A percentile compares a stretch with the other conserved stretches of the same genome.
Evolutionary conservation across 2,888 invertebrate genomes (phyloP).

Genomic region (Pimpla rufipes): DNA sequence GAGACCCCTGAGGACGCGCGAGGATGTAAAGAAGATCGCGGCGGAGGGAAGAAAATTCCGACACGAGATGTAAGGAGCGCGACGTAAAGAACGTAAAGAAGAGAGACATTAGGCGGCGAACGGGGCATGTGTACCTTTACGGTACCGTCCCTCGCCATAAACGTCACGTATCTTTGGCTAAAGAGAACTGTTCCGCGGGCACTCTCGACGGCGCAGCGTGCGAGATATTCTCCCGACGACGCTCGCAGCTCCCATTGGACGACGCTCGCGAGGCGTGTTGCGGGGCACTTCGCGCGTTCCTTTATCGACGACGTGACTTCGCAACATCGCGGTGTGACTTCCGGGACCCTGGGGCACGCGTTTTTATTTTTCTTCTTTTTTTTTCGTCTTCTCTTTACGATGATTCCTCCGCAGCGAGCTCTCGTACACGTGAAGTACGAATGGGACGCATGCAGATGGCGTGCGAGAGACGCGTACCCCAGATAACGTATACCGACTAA

Average conservation of each 20-base stretch:
- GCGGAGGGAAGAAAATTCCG: slow-evolving; percentile 63
- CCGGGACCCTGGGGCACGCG: slow-evolving; percentile 68
- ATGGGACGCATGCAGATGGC: slow-evolving; percentile 19
- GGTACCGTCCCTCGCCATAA: slow-evolving; percentile 79
- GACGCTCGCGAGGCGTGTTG: slow-evolving; percentile 60
- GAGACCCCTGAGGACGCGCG: slow-evolving; percentile 31
- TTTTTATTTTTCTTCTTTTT: slow-evolving; percentile 36
- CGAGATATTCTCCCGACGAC: slow-evolving; percentile 40
- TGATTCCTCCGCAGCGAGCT: slow-evolving; percentile 37
- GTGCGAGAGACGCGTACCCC: slow-evolving; percentile 18
- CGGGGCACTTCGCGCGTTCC: slow-evolving; percentile 64
- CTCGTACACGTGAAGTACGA: slow-evolving; percentile 23
- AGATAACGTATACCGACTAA: slow-evolving; percentile 41
- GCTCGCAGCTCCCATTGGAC: slow-evolving; percentile 46
- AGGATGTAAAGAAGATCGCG: slow-evolving; percentile 48
- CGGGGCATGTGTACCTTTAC: slow-evolving; percentile 73
- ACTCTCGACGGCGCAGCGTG: slow-evolving; percentile 43
- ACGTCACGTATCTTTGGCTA: slow-evolving; percentile 81
- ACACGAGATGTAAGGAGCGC: slow-evolving; percentile 43
- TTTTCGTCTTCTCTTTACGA: slow-evolving; percentile 12
- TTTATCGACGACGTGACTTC: slow-evolving; percentile 78
- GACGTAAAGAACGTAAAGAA: slow-evolving; percentile 58
- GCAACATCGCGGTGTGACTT: slow-evolving; percentile 69
- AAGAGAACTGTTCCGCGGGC: slow-evolving; percentile 76
- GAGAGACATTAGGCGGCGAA: slow-evolving; percentile 69